A percentile compares a stretch with the other conserved stretches of the same genome.
Evolutionary conservation across 2,888 invertebrate genomes (phyloP).

Genomic region (Melanophora roralis): DNA sequence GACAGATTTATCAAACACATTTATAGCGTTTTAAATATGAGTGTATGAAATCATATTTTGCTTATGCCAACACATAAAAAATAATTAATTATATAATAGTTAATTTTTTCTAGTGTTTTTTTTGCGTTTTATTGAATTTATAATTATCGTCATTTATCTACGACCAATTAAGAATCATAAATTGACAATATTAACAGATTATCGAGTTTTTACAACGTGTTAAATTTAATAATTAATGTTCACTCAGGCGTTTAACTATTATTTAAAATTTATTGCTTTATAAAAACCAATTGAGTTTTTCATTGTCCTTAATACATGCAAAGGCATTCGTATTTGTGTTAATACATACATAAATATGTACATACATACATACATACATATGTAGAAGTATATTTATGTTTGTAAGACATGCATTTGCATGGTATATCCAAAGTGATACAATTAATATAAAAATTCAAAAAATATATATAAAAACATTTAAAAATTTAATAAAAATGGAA

Average conservation of each 20-base stretch:
- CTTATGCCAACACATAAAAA: background rate
- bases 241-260: slow-evolving; percentile 42
- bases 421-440: slow-evolving; percentile 27
- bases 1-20: background rate
- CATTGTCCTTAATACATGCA: no score
- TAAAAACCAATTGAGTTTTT: slow-evolving; percentile 9
- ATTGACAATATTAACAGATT: slow-evolving; percentile 62
- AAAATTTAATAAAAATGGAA: background rate
- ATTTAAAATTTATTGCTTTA: slow-evolving; percentile 37
- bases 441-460: slow-evolving; percentile 25
- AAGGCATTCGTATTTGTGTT: background rate
- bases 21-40: no score
- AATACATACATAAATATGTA: background rate
- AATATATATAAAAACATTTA: background rate
- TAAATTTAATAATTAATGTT: slow-evolving; percentile 58
- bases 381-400: background rate
- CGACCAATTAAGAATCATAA: slow-evolving; percentile 61
- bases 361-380: background rate
- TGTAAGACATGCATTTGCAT: no score
- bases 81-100: slow-evolving; percentile 34
- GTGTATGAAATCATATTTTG: no score
- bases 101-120: background rate
- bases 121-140: slow-evolving; percentile 42
- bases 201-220: slow-evolving; percentile 54
- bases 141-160: slow-evolving; percentile 57